Conservation (phyloP, 2,113 vertebrate genomes). For the Boleophthalmus pectinirostris region DNA sequence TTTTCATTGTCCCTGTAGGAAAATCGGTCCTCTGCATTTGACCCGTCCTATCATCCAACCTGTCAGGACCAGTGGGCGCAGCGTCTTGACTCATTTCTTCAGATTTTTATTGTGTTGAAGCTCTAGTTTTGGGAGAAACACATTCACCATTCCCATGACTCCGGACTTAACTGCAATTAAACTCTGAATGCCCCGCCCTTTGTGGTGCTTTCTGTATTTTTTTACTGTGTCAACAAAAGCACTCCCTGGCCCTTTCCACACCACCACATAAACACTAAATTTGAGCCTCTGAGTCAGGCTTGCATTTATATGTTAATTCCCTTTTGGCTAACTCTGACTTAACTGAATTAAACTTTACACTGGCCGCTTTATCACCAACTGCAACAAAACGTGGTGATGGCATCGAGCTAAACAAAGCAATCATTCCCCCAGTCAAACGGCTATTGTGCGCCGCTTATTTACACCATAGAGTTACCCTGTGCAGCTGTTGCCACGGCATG, state of each 20-base stretch:
- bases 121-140: background rate
- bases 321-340: constrained; percentile 39
- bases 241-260: constrained; percentile 38
- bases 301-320: constrained; percentile 75
- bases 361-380: constrained; percentile 44
- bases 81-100: too few relatives aligned
- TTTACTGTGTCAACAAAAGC: constrained; percentile 15
- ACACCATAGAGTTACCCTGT: constrained; percentile 45
- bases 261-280: constrained; percentile 44
- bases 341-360: constrained; percentile 7
- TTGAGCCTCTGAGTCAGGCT: constrained; percentile 55
- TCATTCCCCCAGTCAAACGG: constrained; percentile 63
- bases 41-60: too few relatives aligned
- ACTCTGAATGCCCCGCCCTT: background rate
- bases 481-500: constrained; percentile 67
- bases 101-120: too few relatives aligned
- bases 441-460: constrained; percentile 67
- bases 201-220: background rate
- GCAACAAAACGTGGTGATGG: constrained; percentile 61
- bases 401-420: constrained; percentile 70
- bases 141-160: background rate
- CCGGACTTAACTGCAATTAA: constrained; percentile 10
- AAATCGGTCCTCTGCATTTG: background rate
- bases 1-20: background rate
- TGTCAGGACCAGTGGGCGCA: too few relatives aligned